phyloP scores from a whole-genome alignment of 2,888 invertebrate genomes.

The Synanthedon tipuliformis region DNA sequence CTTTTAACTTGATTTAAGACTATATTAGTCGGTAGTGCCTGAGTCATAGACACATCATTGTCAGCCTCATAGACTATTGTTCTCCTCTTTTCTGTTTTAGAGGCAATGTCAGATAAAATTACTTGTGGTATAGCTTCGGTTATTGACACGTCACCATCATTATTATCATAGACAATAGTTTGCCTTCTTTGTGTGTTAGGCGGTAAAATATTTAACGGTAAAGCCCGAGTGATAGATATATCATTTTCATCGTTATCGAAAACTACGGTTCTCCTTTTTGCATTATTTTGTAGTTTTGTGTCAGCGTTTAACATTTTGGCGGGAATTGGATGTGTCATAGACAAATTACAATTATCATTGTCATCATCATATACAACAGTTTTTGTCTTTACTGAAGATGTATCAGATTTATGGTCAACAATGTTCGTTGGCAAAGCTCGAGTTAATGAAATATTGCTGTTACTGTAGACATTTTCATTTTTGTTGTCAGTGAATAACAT shows the following conservation, averaged over 20 bases:
- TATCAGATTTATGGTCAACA: not conserved
- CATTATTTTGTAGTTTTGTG: not conserved
- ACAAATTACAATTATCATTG: slow-evolving; percentile 17
- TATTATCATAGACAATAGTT: not conserved
- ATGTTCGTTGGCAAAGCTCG: not conserved
- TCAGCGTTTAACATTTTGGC: slow-evolving; percentile 4
- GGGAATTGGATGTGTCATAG: slow-evolving; percentile 19
- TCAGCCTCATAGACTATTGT: slow-evolving; percentile 13
- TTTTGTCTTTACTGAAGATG: slow-evolving; percentile 11
- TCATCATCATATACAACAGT: slow-evolving; percentile 19
- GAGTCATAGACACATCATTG: slow-evolving; percentile 23
- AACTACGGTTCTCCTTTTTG: slow-evolving; percentile 12
- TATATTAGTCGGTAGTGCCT: slow-evolving; percentile 15
- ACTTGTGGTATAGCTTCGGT: not conserved
- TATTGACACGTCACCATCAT: slow-evolving; percentile 1
- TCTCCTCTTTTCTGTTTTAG: slow-evolving; percentile 6
- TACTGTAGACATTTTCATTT: not conserved
- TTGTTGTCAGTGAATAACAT: slow-evolving; percentile 1
- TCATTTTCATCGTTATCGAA: slow-evolving; percentile 15
- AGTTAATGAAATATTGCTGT: slow-evolving; percentile 2
- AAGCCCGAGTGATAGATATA: slow-evolving; percentile 19
- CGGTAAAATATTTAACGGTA: slow-evolving; percentile 10
- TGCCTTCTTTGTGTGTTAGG: not conserved
- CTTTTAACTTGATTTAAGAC: not conserved
- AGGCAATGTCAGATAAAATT: not conserved